Conservation (phyloP, 2,888 invertebrate species). For the Ophion slaviceki region DNA sequence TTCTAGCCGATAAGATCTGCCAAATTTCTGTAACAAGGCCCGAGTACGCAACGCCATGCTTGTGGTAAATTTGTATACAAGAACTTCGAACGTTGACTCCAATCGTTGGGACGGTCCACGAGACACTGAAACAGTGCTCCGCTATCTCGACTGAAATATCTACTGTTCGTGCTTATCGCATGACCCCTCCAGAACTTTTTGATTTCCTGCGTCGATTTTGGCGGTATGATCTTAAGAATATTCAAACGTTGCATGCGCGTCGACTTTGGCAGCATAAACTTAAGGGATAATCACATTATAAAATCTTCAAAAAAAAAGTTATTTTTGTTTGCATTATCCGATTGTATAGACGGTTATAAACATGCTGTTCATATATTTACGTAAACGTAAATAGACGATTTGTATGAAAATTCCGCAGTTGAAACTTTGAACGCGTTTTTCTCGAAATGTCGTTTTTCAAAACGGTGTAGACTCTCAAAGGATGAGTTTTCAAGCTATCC, state of each 20-base stretch:
- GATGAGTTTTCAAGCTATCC: too few species aligned
- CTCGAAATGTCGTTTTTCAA: too few species aligned
- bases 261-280: too few species aligned
- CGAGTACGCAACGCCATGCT: constrained; percentile 74
- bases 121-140: constrained; percentile 56
- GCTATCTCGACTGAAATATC: constrained; percentile 20
- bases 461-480: too few species aligned
- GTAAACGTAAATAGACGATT: too few species aligned
- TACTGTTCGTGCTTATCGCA: constrained; percentile 58
- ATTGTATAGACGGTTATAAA: too few species aligned
- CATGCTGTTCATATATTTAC: too few species aligned
- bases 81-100: constrained; percentile 34
- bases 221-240: neutral
- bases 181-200: constrained; percentile 46
- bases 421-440: too few species aligned
- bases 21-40: constrained; percentile 66
- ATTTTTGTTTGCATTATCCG: too few species aligned
- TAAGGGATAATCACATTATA: too few species aligned
- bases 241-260: neutral
- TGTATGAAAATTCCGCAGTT: too few species aligned
- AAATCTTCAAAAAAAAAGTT: too few species aligned
- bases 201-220: neutral
- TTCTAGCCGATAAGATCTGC: constrained; percentile 58
- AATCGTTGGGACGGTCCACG: constrained; percentile 43
- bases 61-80: constrained; percentile 9